A percentile compares a stretch with the other conserved stretches of the same genome.
Evolutionary conservation across 2,797 vertebrate species (phyloP).

Genomic region (Sebastiscus albofasciatus): DNA sequence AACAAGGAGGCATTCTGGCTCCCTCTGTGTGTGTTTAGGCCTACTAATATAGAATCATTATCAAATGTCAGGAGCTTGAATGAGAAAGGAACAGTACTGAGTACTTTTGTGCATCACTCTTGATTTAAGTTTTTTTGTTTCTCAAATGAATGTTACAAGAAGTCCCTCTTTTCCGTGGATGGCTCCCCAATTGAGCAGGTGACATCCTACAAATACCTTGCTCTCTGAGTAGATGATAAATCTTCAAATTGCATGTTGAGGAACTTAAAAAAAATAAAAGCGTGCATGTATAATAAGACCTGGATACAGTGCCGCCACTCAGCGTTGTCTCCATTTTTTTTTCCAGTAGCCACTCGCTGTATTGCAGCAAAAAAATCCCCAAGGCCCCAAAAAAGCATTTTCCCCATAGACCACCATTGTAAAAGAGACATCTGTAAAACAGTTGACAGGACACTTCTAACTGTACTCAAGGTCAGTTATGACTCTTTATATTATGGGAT

Average conservation of each 20-base stretch:
- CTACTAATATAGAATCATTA: slow-evolving; percentile 2
- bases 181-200: neutral
- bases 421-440: too few relatives aligned
- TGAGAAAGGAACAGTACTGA: neutral
- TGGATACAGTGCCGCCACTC: too few relatives aligned
- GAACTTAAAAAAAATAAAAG: neutral
- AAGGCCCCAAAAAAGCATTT: too few relatives aligned
- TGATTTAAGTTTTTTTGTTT: neutral
- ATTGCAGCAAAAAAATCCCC: too few relatives aligned
- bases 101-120: neutral
- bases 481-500: too few relatives aligned
- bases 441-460: too few relatives aligned
- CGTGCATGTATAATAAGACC: too few relatives aligned
- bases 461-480: too few relatives aligned
- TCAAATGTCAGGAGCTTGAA: slow-evolving; percentile 9
- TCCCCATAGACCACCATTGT: too few relatives aligned
- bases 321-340: too few relatives aligned
- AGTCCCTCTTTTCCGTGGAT: neutral
- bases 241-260: neutral
- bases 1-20: slow-evolving; percentile 31
- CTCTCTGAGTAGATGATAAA: neutral
- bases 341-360: too few relatives aligned
- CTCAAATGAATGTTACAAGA: neutral
- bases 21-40: slow-evolving; percentile 14
- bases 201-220: neutral